Evolutionary conservation across 1,140 invertebrate genomes (phyloP), one percentile per base, ranked within the genome.

Genomic region (Anadara kagoshimensis): DNA sequence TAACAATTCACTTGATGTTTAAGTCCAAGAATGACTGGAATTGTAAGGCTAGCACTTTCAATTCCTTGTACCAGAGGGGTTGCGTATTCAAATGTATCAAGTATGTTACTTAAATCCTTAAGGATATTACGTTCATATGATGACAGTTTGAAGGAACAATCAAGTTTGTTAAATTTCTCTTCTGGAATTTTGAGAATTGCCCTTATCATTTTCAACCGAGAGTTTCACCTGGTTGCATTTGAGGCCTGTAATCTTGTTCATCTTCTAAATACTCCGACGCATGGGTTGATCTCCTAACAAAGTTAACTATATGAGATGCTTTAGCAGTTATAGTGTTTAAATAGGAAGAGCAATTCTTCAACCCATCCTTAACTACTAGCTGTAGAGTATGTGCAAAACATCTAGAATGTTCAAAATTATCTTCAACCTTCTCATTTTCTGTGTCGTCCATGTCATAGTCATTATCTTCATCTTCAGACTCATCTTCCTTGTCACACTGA

Each of bases 301-400:
- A 66, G 29, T 36, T 53, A 1, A 66, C 63, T 36, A 53, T 41
- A 20, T 53, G 53, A 7, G 81, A 4, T 78, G 81, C 63, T 80
- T 74, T 76, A 61, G 56, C 18, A 0, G 51, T 61, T 0, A 59
- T 22, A 14, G 16, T 26, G 29, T 36, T 69, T 2, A 61, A 16
- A 29, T 69, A 43, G 4, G 45, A 1, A n/a, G 5, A 20, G 26
- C 67, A 69, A 10, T 69, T 20, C 36, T 49, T 49, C 8, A 69
- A 24, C 12, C 67, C 56, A 69, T 69, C 67, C n/a, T 59, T 61
- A 11, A 56, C 51, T 5, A 67, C 65, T 16, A 67, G 53, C n/a
- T 67, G 65, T 36, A 61, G 14, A 11, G 20, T 61, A n/a, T 69
- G 58, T 1, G 67, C 57, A 69, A 41, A 69, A 49, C 67, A 69